Evolutionary conservation across 1,140 invertebrate species (phyloP), one percentile per base, ranked within the genome.

Genomic region (Drosophila ogumai): DNA sequence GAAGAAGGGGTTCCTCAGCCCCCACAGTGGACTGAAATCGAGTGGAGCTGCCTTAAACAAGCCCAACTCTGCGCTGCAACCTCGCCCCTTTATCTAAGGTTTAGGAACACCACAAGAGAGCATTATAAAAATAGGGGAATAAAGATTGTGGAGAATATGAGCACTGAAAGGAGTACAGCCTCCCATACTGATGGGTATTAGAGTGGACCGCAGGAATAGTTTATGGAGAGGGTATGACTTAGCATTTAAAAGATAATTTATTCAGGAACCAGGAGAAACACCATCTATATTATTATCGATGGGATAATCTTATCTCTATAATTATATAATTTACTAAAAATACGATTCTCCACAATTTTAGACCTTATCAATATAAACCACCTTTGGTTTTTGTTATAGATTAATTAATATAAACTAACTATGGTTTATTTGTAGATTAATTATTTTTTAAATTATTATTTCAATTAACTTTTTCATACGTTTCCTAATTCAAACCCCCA

Each of bases 11-110:
- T 40, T 38, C 19, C 34, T 31, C 68, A 79, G 69, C 85, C 86
- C 82, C 85, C 85, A 81, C 78, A 90, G 19, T 55, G 19, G 13
- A 38, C 52, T 10, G 13, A 22, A 38, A 9, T 3, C 74, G 81
- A 73, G 63, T 60, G 74, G 54, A 72, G 67, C 66, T 57, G 47
- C 81, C 71, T 81, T 75, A 87, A 87, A 67, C 65, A 50, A 77
- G 80, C 67, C 63, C 54, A 43, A 17, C 55, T 46, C 28, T 34
- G 32, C 32, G 36, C 66, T 50, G 56, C 63, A 54, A 15, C 17
- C 64, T 44, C 61, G 38, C 69, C 36, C 43, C 25, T 32, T 50
- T 69, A 81, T 90, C 85, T 90, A 90, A 90, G 85, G 64, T 79
- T 81, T 71, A 72, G 81, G 59, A 67, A 15, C 28, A 25, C 12